Percentiles rank a stretch among this genome's conserved stretches.
Evolutionary conservation across 2,113 vertebrate genomes (phyloP).

Genomic region (Anarrhichthys ocellatus): DNA sequence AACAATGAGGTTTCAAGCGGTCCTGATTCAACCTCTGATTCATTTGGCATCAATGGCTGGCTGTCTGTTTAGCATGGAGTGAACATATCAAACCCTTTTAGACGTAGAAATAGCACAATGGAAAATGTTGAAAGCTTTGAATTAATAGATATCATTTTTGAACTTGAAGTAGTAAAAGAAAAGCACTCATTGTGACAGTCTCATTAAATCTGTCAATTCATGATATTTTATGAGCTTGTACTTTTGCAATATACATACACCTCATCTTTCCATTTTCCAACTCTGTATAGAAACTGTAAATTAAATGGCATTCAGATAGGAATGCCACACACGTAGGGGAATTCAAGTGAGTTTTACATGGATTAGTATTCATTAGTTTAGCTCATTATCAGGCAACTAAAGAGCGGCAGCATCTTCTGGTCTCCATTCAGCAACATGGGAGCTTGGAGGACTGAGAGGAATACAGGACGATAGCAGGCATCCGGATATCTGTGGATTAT

Average conservation of each 20-base stretch:
- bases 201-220: not conserved
- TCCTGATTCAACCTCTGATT: not conserved
- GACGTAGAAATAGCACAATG: not conserved
- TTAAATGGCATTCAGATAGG: not conserved
- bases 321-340: not conserved
- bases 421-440: not conserved
- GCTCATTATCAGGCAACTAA: conserved; percentile 25
- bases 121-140: not conserved
- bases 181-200: not conserved
- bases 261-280: not conserved
- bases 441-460: conserved; percentile 25
- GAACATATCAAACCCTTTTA: not conserved
- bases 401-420: conserved; percentile 13
- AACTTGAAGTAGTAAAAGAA: not conserved
- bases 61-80: not conserved
- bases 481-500: conserved; percentile 58
- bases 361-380: conserved; percentile 27
- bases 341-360: not conserved
- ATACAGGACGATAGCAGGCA: conserved; percentile 36
- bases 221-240: not conserved
- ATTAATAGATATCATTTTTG: not conserved
- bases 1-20: not conserved
- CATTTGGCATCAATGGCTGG: not conserved
- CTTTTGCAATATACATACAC: not conserved
- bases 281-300: not conserved